Conservation (phyloP, 2,113 vertebrate species). For the Tragelaphus scriptus region DNA sequence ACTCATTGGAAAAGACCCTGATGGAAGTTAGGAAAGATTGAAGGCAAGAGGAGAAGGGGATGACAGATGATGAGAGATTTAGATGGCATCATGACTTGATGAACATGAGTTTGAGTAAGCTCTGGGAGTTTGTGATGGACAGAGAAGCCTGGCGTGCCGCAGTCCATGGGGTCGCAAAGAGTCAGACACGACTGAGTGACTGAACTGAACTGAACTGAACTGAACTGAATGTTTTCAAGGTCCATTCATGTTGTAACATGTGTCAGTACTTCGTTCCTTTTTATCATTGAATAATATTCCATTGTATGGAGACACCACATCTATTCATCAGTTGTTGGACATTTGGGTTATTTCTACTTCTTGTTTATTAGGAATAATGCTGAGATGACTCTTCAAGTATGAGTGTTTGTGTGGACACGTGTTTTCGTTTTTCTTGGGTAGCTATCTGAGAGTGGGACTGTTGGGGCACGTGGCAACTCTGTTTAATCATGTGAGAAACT, state of each 20-base stretch:
- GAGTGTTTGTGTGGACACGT: not conserved
- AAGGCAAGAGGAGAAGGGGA: not conserved
- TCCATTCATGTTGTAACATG: not conserved
- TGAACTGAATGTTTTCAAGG: not conserved
- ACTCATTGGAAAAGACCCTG: not conserved
- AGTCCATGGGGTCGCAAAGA: not conserved
- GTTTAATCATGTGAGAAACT: not conserved
- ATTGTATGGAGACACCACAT: not conserved
- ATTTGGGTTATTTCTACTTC: not conserved
- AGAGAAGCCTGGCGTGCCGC: not conserved
- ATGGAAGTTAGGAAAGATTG: not conserved
- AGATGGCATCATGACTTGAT: not conserved
- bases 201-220: not conserved
- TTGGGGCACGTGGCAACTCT: not conserved
- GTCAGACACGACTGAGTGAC: not conserved
- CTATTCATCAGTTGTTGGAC: not conserved
- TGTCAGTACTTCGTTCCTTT: not conserved
- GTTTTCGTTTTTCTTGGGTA: not conserved
- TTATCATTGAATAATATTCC: not conserved
- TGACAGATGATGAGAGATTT: not conserved
- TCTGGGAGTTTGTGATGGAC: not conserved
- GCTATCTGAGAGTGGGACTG: not conserved
- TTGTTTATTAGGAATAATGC: not conserved
- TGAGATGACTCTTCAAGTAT: not conserved
- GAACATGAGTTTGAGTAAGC: not conserved